A percentile compares a stretch with the other conserved stretches of the same genome.
Evolutionary conservation across 2,113 vertebrate species (phyloP).

Genomic region (Lophotis ruficrista): DNA sequence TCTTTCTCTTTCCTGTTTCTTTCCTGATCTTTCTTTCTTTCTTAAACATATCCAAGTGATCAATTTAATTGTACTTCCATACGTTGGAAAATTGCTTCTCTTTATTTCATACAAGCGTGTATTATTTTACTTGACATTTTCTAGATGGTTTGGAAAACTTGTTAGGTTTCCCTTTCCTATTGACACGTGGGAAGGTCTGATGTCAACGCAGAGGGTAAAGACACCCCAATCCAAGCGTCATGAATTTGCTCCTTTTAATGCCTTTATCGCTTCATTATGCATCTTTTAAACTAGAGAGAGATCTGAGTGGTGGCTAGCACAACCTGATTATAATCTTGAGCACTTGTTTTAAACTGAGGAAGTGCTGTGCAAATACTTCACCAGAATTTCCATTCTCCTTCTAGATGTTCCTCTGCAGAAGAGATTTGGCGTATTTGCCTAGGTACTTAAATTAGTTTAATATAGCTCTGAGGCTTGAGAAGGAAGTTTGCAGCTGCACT

Average conservation of each 20-base stretch:
- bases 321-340: not conserved
- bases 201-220: not conserved
- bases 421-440: not conserved
- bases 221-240: not conserved
- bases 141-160: not conserved
- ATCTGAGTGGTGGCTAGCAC: not conserved
- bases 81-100: not conserved
- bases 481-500: conserved; percentile 7
- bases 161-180: not conserved
- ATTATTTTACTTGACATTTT: not conserved
- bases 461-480: not conserved
- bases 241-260: not conserved
- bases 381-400: not conserved
- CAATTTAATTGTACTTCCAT: not conserved
- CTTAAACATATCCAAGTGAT: accelerated
- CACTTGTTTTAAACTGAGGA: not conserved
- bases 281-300: not conserved
- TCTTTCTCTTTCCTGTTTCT: accelerated
- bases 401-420: not conserved
- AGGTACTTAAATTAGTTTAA: not conserved
- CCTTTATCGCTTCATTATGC: not conserved
- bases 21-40: not conserved
- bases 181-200: not conserved
- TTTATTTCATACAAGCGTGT: not conserved
- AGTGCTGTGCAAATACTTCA: conserved; percentile 20